Conservation (phyloP, 1,140 invertebrate genomes). For the Cydia strobilella region DNA sequence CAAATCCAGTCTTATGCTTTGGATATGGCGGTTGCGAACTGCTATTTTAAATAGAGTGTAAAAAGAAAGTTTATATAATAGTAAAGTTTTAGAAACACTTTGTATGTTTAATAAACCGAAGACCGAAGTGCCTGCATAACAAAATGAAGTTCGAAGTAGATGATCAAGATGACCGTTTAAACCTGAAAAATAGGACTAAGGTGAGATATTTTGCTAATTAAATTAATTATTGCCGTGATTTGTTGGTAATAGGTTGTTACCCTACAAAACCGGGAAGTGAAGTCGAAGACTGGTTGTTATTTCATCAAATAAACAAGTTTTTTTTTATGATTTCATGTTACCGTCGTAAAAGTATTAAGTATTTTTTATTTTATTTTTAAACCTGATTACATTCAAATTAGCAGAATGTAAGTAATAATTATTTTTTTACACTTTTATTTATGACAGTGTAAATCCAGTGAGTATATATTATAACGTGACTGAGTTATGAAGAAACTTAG, state of each 20-base stretch:
- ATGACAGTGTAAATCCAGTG: no score
- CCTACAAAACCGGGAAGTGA: no score
- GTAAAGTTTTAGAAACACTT: not conserved
- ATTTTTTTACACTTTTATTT: no score
- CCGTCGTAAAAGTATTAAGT: no score
- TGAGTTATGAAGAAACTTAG: no score
- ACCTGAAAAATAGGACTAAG: not conserved
- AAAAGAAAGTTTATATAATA: not conserved
- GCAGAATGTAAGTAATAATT: no score
- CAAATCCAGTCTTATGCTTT: slow-evolving; percentile 6
- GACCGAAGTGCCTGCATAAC: not conserved
- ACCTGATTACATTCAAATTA: no score
- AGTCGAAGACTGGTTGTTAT: no score
- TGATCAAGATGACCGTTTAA: slow-evolving; percentile 1
- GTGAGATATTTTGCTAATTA: not conserved
- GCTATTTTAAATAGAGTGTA: not conserved
- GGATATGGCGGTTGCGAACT: not conserved
- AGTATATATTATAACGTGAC: no score
- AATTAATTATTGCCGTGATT: not conserved
- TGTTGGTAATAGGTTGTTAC: not conserved
- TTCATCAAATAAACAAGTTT: no score
- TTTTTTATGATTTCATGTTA: no score
- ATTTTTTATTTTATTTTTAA: no score
- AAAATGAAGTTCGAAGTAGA: not conserved
- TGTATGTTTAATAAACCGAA: not conserved